Percentiles rank a stretch among this genome's conserved stretches.
phyloP scores from a whole-genome alignment of 2,888 invertebrate species.

The Willowsia nigromaculata region DNA sequence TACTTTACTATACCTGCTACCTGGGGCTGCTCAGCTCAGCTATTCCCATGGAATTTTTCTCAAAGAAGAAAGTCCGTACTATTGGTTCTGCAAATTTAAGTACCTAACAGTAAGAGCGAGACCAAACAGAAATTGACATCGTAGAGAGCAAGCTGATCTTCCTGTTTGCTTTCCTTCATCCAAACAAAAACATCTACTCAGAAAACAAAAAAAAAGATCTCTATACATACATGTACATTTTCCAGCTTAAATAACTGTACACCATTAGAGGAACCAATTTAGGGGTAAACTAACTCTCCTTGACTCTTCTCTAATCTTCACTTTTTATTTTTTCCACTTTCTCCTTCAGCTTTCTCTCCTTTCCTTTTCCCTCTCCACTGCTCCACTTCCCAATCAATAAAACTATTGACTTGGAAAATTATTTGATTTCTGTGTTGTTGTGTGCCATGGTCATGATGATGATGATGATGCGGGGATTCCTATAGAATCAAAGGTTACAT shows the following conservation, averaged over 20 bases:
- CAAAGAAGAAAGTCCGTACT: no score
- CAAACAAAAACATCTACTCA: not conserved
- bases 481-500: not conserved
- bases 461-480: not conserved
- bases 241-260: not conserved
- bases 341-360: slow-evolving; percentile 27
- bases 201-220: not conserved
- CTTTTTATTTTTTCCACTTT: slow-evolving; percentile 13
- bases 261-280: not conserved
- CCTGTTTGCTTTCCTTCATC: no score
- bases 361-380: slow-evolving; percentile 23
- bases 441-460: not conserved
- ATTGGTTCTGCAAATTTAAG: no score
- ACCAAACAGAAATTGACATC: not conserved
- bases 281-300: not conserved
- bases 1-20: no score
- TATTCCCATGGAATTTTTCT: no score
- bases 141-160: not conserved
- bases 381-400: slow-evolving; percentile 59
- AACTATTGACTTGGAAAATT: slow-evolving; percentile 71
- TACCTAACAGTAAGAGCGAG: not conserved
- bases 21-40: no score
- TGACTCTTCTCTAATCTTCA: slow-evolving; percentile 18
- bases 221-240: not conserved
- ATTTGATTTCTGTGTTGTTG: slow-evolving; percentile 59